Percentiles rank a stretch among this genome's conserved stretches.
phyloP scores from a whole-genome alignment of 2,888 invertebrate species.

The Cryptocephalus primarius region DNA sequence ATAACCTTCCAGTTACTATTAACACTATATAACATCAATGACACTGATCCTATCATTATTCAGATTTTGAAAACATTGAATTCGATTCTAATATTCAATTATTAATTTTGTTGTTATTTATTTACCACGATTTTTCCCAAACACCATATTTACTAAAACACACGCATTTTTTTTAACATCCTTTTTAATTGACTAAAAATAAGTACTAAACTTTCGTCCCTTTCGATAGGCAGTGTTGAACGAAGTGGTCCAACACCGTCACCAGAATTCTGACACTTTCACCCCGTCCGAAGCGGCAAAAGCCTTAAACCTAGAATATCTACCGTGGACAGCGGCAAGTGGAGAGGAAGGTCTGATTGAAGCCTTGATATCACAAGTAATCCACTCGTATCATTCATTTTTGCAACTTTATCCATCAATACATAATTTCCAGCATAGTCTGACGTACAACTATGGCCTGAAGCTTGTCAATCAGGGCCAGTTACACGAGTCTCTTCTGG shows the following conservation, averaged over 20 bases:
- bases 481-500: slow-evolving; percentile 48
- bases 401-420: too few species aligned
- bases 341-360: slow-evolving; percentile 44
- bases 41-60: too few species aligned
- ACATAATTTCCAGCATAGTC: slow-evolving; percentile 27
- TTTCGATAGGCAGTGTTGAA: slow-evolving; percentile 45
- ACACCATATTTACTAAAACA: too few species aligned
- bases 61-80: too few species aligned
- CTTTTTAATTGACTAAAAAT: neutral
- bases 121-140: too few species aligned
- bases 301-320: slow-evolving; percentile 44
- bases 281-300: slow-evolving; percentile 34
- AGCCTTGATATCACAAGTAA: slow-evolving; percentile 38
- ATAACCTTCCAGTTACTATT: too few species aligned
- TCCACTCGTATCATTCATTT: neutral
- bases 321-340: slow-evolving; percentile 64
- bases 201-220: neutral
- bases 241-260: slow-evolving; percentile 54
- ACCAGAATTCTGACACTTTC: slow-evolving; percentile 45
- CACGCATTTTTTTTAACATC: too few species aligned
- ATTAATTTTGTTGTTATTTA: too few species aligned
- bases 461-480: slow-evolving; percentile 45
- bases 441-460: slow-evolving; percentile 41
- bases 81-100: too few species aligned
- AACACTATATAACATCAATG: too few species aligned